Percentiles rank a stretch among this genome's conserved stretches.
Conservation (phyloP, 2,888 invertebrate genomes). For the Leucophora obtusa region DNA sequence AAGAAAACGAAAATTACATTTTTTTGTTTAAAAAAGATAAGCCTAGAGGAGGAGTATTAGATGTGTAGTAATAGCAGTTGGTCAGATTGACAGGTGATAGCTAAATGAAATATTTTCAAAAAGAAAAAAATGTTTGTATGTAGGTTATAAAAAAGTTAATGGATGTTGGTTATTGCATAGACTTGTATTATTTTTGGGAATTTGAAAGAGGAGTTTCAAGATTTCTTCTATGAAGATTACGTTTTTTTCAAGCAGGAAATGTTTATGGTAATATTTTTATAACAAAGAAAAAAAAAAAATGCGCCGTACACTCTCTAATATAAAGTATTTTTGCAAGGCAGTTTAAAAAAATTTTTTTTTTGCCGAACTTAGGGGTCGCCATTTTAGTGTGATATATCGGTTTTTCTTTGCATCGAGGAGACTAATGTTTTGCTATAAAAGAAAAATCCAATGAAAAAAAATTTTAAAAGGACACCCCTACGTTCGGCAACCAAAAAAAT, state of each 20-base stretch:
- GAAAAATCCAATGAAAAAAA: no score
- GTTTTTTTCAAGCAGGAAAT: neutral
- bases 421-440: no score
- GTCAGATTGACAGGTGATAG: conserved; percentile 46
- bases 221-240: neutral
- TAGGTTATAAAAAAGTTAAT: conserved; percentile 7
- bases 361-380: no score
- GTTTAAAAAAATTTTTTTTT: no score
- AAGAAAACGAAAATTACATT: neutral
- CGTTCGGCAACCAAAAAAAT: no score
- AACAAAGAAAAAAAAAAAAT: no score
- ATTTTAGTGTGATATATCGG: no score
- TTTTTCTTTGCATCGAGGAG: no score
- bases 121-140: neutral
- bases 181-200: conserved; percentile 2
- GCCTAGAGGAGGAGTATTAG: neutral
- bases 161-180: conserved; percentile 15
- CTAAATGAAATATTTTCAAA: conserved; percentile 18
- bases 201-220: neutral
- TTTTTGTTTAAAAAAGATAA: conserved; percentile 13
- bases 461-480: no score
- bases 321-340: no score
- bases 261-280: no score
- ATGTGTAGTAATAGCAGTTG: conserved; percentile 2
- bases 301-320: no score